phyloP scores from a whole-genome alignment of 1,140 invertebrate genomes.

The Hylyphantes graminicola region DNA sequence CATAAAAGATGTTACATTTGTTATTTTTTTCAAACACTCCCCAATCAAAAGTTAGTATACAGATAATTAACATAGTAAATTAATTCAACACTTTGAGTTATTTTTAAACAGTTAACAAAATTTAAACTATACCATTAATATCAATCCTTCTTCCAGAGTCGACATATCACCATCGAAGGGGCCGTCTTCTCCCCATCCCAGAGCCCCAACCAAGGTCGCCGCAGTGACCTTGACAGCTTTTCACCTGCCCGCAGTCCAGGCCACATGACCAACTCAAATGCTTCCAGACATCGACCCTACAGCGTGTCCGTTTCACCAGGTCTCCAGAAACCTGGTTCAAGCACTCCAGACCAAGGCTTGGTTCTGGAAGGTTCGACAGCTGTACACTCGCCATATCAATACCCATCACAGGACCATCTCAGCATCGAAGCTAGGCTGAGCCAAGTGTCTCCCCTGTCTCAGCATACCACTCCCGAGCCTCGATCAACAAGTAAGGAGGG shows the following conservation, averaged over 20 bases:
- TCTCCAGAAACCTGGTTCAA: conserved; percentile 47
- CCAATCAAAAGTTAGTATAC: too few species aligned
- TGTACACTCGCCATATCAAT: conserved; percentile 44
- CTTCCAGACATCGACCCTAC: conserved; percentile 45
- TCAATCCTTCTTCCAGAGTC: conserved; percentile 20
- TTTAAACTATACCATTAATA: too few species aligned
- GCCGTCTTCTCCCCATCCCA: conserved; percentile 54
- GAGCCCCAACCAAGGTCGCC: conserved; percentile 48
- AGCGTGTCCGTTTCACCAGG: conserved; percentile 49
- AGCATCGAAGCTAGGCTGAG: conserved; percentile 48
- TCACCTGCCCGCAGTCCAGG: conserved; percentile 43
- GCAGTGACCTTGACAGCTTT: conserved; percentile 41
- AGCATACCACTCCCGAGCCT: conserved; percentile 49
- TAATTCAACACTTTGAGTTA: too few species aligned
- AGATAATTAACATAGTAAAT: too few species aligned
- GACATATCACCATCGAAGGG: conserved; percentile 46
- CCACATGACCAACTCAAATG: conserved; percentile 22
- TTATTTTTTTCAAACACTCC: too few species aligned
- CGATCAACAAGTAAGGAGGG: conserved; percentile 49
- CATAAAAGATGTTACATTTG: too few species aligned
- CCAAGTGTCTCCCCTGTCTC: conserved; percentile 53
- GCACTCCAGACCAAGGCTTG: conserved; percentile 32
- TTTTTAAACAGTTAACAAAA: too few species aligned
- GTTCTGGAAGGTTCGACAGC: conserved; percentile 17
- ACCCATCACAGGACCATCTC: conserved; percentile 50